Evolutionary conservation across 2,888 invertebrate genomes (phyloP).

Genomic region (Anthoptus insignis): DNA sequence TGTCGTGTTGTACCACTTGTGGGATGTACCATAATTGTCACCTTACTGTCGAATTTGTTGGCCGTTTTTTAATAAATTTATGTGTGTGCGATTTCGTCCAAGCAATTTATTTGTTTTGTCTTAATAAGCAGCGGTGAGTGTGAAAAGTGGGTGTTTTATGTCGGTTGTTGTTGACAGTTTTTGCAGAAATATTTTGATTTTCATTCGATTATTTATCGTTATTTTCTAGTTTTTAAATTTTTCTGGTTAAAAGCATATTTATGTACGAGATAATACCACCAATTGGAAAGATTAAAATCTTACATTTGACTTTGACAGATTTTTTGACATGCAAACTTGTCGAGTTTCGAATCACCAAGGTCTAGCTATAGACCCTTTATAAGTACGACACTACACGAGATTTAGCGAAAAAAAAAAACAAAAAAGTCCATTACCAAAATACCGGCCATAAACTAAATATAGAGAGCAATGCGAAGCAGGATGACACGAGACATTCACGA

Average conservation of each 20-base stretch:
- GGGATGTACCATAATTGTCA: conserved; percentile 30
- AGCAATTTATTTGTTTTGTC: conserved; percentile 3
- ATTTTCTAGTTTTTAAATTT: no score
- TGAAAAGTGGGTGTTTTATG: neutral
- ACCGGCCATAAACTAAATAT: conserved; percentile 31
- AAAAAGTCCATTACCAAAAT: conserved; percentile 19
- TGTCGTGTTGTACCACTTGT: no score
- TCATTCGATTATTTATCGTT: no score
- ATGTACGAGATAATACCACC: no score
- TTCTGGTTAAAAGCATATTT: no score
- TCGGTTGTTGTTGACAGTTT: neutral
- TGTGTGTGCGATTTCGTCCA: neutral
- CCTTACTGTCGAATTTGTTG: conserved; percentile 21
- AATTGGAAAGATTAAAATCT: no score
- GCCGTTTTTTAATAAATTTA: conserved; percentile 13
- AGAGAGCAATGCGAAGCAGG: conserved; percentile 13
- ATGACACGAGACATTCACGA: conserved; percentile 13
- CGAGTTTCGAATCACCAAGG: no score
- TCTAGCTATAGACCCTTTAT: no score
- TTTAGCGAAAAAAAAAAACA: conserved; percentile 26
- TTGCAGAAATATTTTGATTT: neutral
- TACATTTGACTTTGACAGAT: no score
- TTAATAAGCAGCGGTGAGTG: neutral
- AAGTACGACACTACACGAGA: conserved; percentile 6
- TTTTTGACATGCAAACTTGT: no score